Evolutionary conservation across 2,113 vertebrate genomes (phyloP).

Genomic region (Phylloscopus trochiloides): DNA sequence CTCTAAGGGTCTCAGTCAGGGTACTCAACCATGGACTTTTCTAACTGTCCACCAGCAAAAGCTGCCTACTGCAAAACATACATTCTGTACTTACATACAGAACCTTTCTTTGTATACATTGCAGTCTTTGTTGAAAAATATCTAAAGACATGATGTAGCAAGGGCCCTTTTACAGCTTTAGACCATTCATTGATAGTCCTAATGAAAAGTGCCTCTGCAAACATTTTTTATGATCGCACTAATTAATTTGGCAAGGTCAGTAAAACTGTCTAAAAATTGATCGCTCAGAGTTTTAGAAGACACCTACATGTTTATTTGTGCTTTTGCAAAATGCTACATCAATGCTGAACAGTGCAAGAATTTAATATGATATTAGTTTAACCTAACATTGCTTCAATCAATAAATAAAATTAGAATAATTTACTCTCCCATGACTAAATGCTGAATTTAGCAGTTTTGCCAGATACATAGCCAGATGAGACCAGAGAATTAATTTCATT

Average conservation of each 20-base stretch:
- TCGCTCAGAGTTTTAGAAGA: background rate
- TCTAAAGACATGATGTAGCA: background rate
- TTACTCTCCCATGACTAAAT: conserved; percentile 25
- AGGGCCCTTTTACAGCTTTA: background rate
- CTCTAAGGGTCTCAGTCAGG: background rate
- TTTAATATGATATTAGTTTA: conserved; percentile 33
- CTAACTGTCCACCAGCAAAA: background rate
- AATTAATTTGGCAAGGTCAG: background rate
- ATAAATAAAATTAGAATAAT: conserved; percentile 60
- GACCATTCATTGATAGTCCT: background rate
- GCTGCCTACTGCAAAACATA: background rate
- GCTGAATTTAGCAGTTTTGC: conserved; percentile 45
- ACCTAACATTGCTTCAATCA: conserved; percentile 19
- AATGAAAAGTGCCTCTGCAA: background rate
- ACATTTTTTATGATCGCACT: background rate
- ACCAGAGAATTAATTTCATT: conserved; percentile 34
- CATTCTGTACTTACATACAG: background rate
- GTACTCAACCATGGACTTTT: background rate
- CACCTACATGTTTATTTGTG: background rate
- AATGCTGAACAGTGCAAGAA: background rate
- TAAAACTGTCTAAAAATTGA: background rate
- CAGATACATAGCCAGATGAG: background rate
- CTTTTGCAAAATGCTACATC: background rate
- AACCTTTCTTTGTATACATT: background rate
- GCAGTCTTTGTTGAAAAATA: background rate